Conservation (phyloP, 1,140 invertebrate species). For the Oncopeltus fasciatus region DNA sequence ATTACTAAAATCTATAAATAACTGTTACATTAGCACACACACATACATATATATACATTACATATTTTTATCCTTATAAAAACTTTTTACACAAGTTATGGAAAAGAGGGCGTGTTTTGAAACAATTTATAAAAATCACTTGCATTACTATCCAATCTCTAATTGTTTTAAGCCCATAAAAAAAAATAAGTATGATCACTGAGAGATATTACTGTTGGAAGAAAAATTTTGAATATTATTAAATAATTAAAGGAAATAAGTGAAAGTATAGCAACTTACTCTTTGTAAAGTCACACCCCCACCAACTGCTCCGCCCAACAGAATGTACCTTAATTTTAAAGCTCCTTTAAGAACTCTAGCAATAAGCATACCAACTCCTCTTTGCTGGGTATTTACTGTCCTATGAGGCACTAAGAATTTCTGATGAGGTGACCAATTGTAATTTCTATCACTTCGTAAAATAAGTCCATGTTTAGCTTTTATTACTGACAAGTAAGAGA, state of each 20-base stretch:
- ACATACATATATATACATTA: too few relatives aligned
- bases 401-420: background rate
- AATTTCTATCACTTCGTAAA: background rate
- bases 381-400: background rate
- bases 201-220: too few relatives aligned
- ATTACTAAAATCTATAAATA: too few relatives aligned
- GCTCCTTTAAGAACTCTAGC: slow-evolving; percentile 49
- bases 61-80: too few relatives aligned
- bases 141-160: too few relatives aligned
- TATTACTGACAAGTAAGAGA: background rate
- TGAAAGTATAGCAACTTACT: slow-evolving; percentile 34
- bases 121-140: too few relatives aligned
- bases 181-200: too few relatives aligned
- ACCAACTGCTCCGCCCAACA: slow-evolving; percentile 76
- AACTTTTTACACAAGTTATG: too few relatives aligned
- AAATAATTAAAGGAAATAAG: background rate
- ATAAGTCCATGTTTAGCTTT: background rate
- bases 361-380: slow-evolving; percentile 37
- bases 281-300: slow-evolving; percentile 77
- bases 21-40: too few relatives aligned
- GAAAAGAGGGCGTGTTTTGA: too few relatives aligned
- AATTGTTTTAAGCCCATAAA: too few relatives aligned
- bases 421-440: background rate
- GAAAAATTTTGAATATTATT: too few relatives aligned
- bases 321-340: slow-evolving; percentile 75